Evolutionary conservation across 2,113 vertebrate species (phyloP), one percentile per base, ranked within the genome.

Genomic region (Chelonoidis abingdonii): DNA sequence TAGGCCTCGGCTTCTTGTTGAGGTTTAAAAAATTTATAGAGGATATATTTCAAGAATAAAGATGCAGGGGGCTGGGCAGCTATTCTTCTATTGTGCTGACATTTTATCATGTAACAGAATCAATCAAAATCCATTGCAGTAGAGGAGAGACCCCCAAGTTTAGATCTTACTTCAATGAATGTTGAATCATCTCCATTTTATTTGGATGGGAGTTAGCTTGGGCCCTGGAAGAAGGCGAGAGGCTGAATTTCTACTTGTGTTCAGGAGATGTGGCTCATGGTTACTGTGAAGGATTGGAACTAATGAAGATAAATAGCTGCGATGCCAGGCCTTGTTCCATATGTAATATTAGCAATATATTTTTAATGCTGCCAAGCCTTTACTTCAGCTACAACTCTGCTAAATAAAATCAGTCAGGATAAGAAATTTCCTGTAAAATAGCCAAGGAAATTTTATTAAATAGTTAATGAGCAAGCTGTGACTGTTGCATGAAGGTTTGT

Each of bases 321-420:
- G 86, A 88, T 93, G 65, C 8, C 5, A 21, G 53, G 21, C 57
- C 1, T 31, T 89, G 89, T 54, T 52, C 84, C 79, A 38, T 76
- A 1, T n/a, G 2, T 41, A 12, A 27, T 5, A 69, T 57, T 57
- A 89, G 80, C 27, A 93, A 83, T 8, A 52, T 47, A 25, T 6
- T 47, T 89, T 95, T 90, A 86, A 92, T 92, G 81, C 91, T 82
- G 1, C 25, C 54, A 80, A 80, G 27, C 72, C 12, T 88, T 41
- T 2, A 53, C 84, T 88, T 93, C 86, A 91, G 47, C 47, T 81
- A 14, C 54, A 87, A 69, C 8, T 86, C 89, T 82, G 25, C 38
- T 72, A 38, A 44, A 1, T 92, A 85, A 96, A 87, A 41, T 65
- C 12, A 1, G 4, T 65, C 31, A 38, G 82, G 24, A 56, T 78